phyloP scores from a whole-genome alignment of 1,140 invertebrate genomes.

The Cephus cinctus region DNA sequence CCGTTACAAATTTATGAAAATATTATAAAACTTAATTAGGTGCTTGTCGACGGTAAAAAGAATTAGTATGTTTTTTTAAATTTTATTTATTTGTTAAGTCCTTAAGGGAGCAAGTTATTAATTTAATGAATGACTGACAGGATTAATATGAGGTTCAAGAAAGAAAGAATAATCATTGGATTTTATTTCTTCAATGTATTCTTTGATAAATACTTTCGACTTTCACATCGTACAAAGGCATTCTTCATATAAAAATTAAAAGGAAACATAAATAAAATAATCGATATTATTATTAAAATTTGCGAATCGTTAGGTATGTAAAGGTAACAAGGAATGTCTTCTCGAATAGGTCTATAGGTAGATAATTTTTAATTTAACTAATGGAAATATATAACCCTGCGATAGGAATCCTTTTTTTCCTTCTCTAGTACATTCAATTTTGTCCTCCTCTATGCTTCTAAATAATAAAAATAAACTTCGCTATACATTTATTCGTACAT shows the following conservation, averaged over 20 bases:
- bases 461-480: conserved; percentile 49
- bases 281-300: conserved; percentile 14
- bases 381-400: conserved; percentile 19
- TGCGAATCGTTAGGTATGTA: conserved; percentile 18
- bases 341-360: conserved; percentile 16
- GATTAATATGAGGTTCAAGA: background rate
- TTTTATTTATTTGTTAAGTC: too few species aligned
- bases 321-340: conserved; percentile 24
- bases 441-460: conserved; percentile 31
- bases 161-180: background rate
- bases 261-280: conserved; percentile 29
- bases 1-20: too few species aligned
- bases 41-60: background rate
- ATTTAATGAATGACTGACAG: too few species aligned
- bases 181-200: conserved; percentile 27
- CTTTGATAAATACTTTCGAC: conserved; percentile 30
- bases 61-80: background rate
- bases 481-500: conserved; percentile 42
- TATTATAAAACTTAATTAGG: background rate
- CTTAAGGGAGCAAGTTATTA: too few species aligned
- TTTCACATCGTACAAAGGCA: conserved; percentile 36
- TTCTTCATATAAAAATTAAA: conserved; percentile 31
- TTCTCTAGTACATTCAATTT: conserved; percentile 19
- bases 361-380: conserved; percentile 10
- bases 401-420: conserved; percentile 15